phyloP scores from a whole-genome alignment of 2,113 vertebrate species.

The Chionis minor region DNA sequence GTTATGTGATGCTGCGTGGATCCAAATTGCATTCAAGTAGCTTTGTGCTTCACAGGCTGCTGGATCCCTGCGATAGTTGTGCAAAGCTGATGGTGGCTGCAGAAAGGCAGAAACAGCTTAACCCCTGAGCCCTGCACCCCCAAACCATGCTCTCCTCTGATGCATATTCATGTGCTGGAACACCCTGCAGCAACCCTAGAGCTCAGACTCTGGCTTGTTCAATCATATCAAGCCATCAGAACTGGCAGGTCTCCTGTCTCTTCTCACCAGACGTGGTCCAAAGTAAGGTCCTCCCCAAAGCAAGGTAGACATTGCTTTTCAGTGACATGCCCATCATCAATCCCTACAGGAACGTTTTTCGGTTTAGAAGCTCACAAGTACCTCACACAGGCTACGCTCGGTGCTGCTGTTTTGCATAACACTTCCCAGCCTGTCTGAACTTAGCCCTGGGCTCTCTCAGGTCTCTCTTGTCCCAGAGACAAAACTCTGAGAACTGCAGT shows the following conservation, averaged over 20 bases:
- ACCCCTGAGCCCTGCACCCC: not conserved
- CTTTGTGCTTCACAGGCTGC: not conserved
- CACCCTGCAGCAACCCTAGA: not conserved
- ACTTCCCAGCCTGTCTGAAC: not conserved
- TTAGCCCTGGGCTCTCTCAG: not conserved
- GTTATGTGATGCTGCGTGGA: not conserved
- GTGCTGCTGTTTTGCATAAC: not conserved
- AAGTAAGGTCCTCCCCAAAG: not conserved
- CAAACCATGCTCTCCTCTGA: not conserved
- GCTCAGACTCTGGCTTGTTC: not conserved
- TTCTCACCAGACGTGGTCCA: not conserved
- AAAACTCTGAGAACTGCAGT: conserved; percentile 4
- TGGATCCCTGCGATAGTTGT: not conserved
- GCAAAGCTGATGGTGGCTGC: not conserved
- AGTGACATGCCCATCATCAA: not conserved
- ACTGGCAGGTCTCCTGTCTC: not conserved
- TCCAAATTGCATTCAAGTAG: not conserved
- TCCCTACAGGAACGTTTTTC: not conserved
- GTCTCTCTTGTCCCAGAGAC: not conserved
- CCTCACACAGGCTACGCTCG: not conserved
- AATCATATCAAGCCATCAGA: not conserved
- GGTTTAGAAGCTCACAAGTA: not conserved
- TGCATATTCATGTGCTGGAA: not conserved
- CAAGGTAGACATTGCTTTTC: not conserved
- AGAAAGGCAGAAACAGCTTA: not conserved